Conservation (phyloP, 1,140 invertebrate species). For the Littorina saxatilis region DNA sequence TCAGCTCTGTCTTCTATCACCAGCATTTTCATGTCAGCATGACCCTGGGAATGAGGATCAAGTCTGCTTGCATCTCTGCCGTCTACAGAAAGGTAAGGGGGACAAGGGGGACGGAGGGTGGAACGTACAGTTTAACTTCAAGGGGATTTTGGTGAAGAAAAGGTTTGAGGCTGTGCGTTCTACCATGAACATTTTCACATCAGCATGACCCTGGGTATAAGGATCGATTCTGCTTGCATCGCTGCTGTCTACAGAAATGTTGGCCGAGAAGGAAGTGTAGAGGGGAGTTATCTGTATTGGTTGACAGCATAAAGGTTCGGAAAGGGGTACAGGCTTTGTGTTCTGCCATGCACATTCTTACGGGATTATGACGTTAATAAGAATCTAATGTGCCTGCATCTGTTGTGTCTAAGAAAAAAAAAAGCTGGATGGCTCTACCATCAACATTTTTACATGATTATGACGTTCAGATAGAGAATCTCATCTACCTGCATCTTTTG, state of each 20-base stretch:
- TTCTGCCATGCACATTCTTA: too few species aligned
- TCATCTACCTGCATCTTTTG: background rate
- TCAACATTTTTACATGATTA: too few species aligned
- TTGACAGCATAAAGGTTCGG: too few species aligned
- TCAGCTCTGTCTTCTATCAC: constrained; percentile 58
- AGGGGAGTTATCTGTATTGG: too few species aligned
- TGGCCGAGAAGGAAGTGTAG: too few species aligned
- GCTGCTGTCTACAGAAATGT: constrained; percentile 94
- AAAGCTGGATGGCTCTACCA: too few species aligned
- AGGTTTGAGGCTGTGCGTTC: background rate
- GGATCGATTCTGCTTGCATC: constrained; percentile 87
- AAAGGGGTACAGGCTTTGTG: too few species aligned
- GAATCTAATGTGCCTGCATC: too few species aligned
- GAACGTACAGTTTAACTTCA: background rate
- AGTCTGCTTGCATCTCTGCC: constrained; percentile 88
- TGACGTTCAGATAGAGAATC: too few species aligned
- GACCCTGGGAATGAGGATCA: constrained; percentile 88
- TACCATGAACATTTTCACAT: too few species aligned
- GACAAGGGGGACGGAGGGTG: background rate
- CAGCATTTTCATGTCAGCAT: constrained; percentile 78
- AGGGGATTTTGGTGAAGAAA: background rate
- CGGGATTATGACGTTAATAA: too few species aligned
- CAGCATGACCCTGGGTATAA: constrained; percentile 90
- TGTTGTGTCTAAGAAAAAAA: too few species aligned
- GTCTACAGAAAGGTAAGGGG: constrained; percentile 89